These are phyloP conservation scores for Drosophila virilis DNA, from an alignment of 1,140 invertebrate genomes.

Conservation along the genomic window DNA sequence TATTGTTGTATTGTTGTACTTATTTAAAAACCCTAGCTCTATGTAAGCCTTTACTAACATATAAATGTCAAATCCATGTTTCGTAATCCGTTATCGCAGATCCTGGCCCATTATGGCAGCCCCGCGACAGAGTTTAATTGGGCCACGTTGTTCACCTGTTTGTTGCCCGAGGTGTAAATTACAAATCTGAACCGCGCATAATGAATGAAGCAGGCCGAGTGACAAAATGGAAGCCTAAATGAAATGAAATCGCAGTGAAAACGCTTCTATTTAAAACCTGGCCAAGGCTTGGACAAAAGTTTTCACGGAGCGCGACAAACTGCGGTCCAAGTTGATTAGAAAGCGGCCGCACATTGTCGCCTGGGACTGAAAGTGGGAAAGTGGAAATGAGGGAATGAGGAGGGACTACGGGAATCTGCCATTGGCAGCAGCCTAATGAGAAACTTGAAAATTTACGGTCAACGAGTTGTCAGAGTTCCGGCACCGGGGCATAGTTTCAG, in stretches of 20 bases:
- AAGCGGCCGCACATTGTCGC: slow-evolving; percentile 55
- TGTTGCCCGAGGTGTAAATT: slow-evolving; percentile 75
- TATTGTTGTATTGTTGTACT: no score
- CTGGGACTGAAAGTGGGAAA: slow-evolving; percentile 30
- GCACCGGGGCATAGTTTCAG: slow-evolving; percentile 63
- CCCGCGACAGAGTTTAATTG: slow-evolving; percentile 36
- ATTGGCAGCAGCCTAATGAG: slow-evolving; percentile 66
- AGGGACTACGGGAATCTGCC: slow-evolving; percentile 4
- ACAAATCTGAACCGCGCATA: slow-evolving; percentile 77
- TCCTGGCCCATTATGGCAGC: neutral
- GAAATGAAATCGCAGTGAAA: slow-evolving; percentile 81
- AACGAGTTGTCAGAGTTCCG: slow-evolving; percentile 79
- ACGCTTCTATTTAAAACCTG: slow-evolving; percentile 73
- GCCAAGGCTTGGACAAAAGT: slow-evolving; percentile 54
- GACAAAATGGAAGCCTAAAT: slow-evolving; percentile 69
- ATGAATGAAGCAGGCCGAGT: slow-evolving; percentile 63
- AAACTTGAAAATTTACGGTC: slow-evolving; percentile 82
- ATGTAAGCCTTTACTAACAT: no score
- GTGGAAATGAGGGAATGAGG: neutral
- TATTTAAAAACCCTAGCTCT: no score
- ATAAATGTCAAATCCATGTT: neutral
- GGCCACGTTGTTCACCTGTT: slow-evolving; percentile 48
- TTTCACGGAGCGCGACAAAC: slow-evolving; percentile 69
- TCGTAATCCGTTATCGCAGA: neutral
- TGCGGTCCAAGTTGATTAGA: slow-evolving; percentile 80